These are phyloP conservation scores for Acanthurus leucopareius DNA, from an alignment of 2,797 vertebrate genomes.

Conservation along the genomic window DNA sequence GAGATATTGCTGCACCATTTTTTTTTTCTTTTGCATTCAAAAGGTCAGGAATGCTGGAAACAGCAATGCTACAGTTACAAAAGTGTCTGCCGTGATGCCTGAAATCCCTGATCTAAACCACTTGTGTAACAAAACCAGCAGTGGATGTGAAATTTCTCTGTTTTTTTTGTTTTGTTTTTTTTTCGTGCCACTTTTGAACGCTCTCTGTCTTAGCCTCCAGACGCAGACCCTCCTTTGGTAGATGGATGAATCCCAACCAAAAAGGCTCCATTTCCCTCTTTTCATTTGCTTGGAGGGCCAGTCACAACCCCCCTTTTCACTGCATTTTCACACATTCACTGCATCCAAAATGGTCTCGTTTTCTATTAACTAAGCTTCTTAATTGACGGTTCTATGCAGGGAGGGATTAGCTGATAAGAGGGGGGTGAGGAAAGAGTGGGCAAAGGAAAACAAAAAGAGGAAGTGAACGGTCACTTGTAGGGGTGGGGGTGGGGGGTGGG, in stretches of 20 bases:
- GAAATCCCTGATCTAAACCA: slow-evolving; percentile 43
- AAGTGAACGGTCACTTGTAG: slow-evolving; percentile 69
- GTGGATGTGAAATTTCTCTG: slow-evolving; percentile 34
- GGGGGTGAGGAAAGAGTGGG: slow-evolving; percentile 46
- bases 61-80: slow-evolving; percentile 54
- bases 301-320: slow-evolving; percentile 67
- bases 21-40: slow-evolving; percentile 6
- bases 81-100: slow-evolving; percentile 37
- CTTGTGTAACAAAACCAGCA: slow-evolving; percentile 53
- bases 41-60: slow-evolving; percentile 57
- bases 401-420: slow-evolving; percentile 71
- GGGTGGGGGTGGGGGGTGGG: not conserved
- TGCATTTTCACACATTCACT: slow-evolving; percentile 69
- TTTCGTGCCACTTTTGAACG: slow-evolving; percentile 31
- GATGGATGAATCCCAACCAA: slow-evolving; percentile 41
- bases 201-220: slow-evolving; percentile 31
- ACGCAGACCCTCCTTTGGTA: slow-evolving; percentile 46
- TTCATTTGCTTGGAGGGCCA: slow-evolving; percentile 56
- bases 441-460: slow-evolving; percentile 75
- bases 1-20: slow-evolving; percentile 17
- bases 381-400: slow-evolving; percentile 74
- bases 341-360: slow-evolving; percentile 66
- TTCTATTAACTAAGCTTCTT: slow-evolving; percentile 73
- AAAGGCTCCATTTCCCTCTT: slow-evolving; percentile 62
- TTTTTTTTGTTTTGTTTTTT: slow-evolving; percentile 8